A percentile compares a stretch with the other conserved stretches of the same genome.
Conservation (phyloP, 2,797 vertebrate species). For the Menidia menidia region DNA sequence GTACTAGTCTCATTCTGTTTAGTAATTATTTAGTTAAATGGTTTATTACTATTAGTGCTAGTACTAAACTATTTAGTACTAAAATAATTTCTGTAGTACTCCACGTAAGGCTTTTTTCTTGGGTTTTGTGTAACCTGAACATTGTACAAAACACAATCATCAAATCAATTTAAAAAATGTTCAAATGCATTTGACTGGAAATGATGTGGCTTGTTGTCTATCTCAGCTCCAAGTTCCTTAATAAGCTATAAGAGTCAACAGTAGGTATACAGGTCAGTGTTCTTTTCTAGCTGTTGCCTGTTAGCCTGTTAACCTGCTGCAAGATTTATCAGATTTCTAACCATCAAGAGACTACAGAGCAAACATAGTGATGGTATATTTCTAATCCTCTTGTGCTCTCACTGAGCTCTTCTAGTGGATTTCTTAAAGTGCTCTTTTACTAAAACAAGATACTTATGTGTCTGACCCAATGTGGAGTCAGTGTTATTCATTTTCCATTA, state of each 20-base stretch:
- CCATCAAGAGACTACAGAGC: constrained; percentile 50
- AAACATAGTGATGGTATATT: constrained; percentile 7
- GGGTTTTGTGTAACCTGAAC: constrained; percentile 2
- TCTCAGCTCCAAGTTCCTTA: constrained; percentile 1
- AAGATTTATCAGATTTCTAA: constrained; percentile 62
- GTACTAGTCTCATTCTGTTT: too few species aligned
- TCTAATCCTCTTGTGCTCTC: not conserved
- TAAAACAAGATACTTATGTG: not conserved
- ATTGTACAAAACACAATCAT: constrained; percentile 2
- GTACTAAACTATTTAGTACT: too few species aligned
- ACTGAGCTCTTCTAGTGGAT: constrained; percentile 7
- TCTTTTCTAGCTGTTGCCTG: constrained; percentile 20
- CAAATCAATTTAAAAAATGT: constrained; percentile 7
- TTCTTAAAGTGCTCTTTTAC: constrained; percentile 1
- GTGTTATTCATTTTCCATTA: too few species aligned
- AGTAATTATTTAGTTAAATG: too few species aligned
- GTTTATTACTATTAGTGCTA: too few species aligned
- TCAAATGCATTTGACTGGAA: not conserved
- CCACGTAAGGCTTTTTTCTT: not conserved
- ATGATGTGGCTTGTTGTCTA: not conserved
- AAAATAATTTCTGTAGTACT: too few species aligned
- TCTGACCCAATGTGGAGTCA: too few species aligned
- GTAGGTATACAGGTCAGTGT: constrained; percentile 6
- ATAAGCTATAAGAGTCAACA: constrained; percentile 3
- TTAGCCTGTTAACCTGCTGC: constrained; percentile 62